Evolutionary conservation across 2,113 vertebrate species (phyloP), one percentile per base, ranked within the genome.

Genomic region (Onychostoma macrolepis): DNA sequence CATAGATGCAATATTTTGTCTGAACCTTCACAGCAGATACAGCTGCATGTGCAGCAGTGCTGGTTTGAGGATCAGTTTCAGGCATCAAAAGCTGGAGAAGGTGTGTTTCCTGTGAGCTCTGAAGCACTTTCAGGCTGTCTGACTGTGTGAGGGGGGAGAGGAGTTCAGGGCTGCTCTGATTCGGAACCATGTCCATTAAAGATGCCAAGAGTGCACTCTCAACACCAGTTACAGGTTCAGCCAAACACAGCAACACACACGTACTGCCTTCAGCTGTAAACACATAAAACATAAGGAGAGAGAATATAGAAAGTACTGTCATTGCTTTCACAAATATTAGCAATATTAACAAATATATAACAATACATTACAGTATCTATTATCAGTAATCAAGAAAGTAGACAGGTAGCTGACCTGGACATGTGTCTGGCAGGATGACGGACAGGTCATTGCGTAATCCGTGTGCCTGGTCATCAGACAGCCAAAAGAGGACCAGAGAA

Each of bases 141-240:
- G 90, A 83, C 63, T 93, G 38, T 24, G 93, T 88, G 36, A 95
- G 90, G 26, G 48, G 48, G 4, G 89, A 21, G 0, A 33, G 69
- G 0, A 67, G 48, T 2, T 28, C 86, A 19, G 80, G 6, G 30
- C 17, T 58, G 53, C 8, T 53, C 90, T 72, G 86, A 50, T 89
- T 90, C 58, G 93, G 88, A 76, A 91, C 94, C 77, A 93, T 86
- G 13, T 95, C 94, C 90, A 96, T 88, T 67, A 92, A n/a, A 17
- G 94, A 95, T n/a, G 92, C 92, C 30, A 95, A 75, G 0, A 95
- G 75, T 11, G 93, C 92, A 10, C 92, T 91, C 41, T 93, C 89
- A 85, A 95, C 90, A 56, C 92, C 92, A 41, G 86, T 80, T 78
- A 94, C 69, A 17, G 90, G 83, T 43, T 91, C 84, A 24, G n/a